A percentile compares a stretch with the other conserved stretches of the same genome.
Evolutionary conservation across 2,113 vertebrate genomes (phyloP).

Genomic region (Semnornis frantzii): DNA sequence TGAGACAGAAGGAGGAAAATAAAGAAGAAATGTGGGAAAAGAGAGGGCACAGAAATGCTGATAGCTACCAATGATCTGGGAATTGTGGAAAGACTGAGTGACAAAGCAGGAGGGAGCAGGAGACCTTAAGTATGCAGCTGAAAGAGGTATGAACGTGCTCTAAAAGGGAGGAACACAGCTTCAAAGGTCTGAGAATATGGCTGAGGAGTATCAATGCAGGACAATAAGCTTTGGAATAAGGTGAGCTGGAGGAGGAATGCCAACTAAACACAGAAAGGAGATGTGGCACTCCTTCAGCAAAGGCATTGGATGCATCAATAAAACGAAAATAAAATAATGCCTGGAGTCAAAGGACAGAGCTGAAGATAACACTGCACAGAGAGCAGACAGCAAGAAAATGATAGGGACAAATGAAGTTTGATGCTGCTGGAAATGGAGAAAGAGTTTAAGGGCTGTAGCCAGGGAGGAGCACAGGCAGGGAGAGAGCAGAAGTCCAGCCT

Average conservation of each 20-base stretch:
- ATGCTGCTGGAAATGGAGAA: not conserved
- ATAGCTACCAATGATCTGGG: not conserved
- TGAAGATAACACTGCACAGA: not conserved
- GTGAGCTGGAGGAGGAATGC: not conserved
- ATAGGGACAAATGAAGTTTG: not conserved
- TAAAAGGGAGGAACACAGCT: not conserved
- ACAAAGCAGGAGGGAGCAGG: not conserved
- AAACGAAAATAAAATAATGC: not conserved
- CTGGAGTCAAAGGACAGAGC: not conserved
- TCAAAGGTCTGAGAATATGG: not conserved
- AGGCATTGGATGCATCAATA: not conserved
- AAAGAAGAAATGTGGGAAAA: not conserved
- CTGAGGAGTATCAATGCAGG: not conserved
- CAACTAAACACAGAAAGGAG: not conserved
- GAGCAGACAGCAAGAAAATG: not conserved
- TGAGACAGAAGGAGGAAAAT: not conserved
- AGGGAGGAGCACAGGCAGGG: not conserved
- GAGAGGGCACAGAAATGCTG: not conserved
- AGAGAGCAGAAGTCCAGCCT: not conserved
- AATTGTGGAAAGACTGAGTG: not conserved
- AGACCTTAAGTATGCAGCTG: not conserved
- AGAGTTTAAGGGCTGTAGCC: not conserved
- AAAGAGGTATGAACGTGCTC: not conserved
- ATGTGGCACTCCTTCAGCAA: not conserved
- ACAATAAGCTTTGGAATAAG: not conserved